These are phyloP conservation scores for Parazoanthus swiftii DNA, from an alignment of 92 coral and sea anemone genomes.

Conservation along the genomic window DNA sequence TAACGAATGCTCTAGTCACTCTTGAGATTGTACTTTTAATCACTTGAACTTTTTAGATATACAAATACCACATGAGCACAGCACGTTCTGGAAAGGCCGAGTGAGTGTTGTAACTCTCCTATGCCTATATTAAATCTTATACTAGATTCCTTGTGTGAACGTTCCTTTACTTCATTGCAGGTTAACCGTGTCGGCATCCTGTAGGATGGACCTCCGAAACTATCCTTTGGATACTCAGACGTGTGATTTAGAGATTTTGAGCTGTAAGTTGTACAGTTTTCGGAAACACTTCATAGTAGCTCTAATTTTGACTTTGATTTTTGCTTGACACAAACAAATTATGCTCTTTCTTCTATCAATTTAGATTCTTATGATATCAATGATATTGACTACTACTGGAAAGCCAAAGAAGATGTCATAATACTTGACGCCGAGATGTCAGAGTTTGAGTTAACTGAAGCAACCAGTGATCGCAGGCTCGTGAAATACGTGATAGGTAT, in stretches of 20 bases:
- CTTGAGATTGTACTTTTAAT: too few relatives aligned
- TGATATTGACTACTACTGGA: slow-evolving; percentile 89
- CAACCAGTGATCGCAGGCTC: slow-evolving; percentile 67
- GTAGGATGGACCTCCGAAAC: slow-evolving; percentile 82
- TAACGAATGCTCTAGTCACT: too few relatives aligned
- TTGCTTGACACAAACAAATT: too few relatives aligned
- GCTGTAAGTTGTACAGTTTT: slow-evolving; percentile 74
- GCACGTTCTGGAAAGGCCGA: not conserved
- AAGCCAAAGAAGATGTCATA: slow-evolving; percentile 57
- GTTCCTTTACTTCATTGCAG: slow-evolving; percentile 29
- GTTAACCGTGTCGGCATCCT: slow-evolving; percentile 88
- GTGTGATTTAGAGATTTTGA: slow-evolving; percentile 84
- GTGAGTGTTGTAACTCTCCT: not conserved
- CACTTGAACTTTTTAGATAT: too few relatives aligned
- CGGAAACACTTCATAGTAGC: not conserved
- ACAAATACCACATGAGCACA: not conserved
- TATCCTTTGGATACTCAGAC: slow-evolving; percentile 92
- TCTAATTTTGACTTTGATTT: not conserved
- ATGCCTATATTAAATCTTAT: too few relatives aligned
- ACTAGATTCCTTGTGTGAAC: too few relatives aligned
- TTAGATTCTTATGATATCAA: slow-evolving; percentile 87
- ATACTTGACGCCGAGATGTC: slow-evolving; percentile 95
- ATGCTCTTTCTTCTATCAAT: not conserved
- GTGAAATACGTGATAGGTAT: slow-evolving; percentile 86
- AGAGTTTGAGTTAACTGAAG: slow-evolving; percentile 79